Percentiles rank a stretch among this genome's conserved stretches.
Conservation (phyloP, 1,140 invertebrate genomes). For the Fragariocoptes setiger region DNA sequence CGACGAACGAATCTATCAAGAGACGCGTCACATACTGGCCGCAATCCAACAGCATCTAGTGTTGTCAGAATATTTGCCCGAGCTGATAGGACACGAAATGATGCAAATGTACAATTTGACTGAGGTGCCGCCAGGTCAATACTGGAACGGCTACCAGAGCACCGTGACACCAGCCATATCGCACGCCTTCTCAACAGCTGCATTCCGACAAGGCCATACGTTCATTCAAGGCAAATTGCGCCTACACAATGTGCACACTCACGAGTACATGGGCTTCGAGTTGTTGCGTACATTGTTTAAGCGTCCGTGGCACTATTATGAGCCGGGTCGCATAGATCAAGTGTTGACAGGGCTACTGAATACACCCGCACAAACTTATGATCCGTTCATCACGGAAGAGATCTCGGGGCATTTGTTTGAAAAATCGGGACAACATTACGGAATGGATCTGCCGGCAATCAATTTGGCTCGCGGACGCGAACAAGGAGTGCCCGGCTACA, state of each 20-base stretch:
- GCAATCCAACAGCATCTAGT: conserved; percentile 21
- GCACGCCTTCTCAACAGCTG: conserved; percentile 20
- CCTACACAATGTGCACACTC: conserved; percentile 9
- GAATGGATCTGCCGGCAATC: conserved; percentile 46
- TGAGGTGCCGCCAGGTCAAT: conserved; percentile 8
- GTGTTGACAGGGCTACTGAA: conserved; percentile 69
- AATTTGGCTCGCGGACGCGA: conserved; percentile 61
- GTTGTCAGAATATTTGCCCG: conserved; percentile 20
- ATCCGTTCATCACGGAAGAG: conserved; percentile 54
- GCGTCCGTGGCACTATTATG: conserved; percentile 55
- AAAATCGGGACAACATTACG: conserved; percentile 21
- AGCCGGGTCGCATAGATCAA: conserved; percentile 62
- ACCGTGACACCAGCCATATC: conserved; percentile 16
- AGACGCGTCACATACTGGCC: conserved; percentile 18
- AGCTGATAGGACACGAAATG: conserved; percentile 16
- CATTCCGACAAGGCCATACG: conserved; percentile 21
- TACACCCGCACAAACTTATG: conserved; percentile 73
- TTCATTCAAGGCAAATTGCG: conserved; percentile 15
- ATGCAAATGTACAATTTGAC: conserved; percentile 11
- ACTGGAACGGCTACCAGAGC: conserved; percentile 17
- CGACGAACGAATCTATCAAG: conserved; percentile 23
- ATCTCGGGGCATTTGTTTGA: conserved; percentile 42
- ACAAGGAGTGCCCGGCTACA: conserved; percentile 50
- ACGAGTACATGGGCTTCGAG: conserved; percentile 27
- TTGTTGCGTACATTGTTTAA: conserved; percentile 49